These are phyloP conservation scores for Scaptomyza flava DNA, from an alignment of 2,888 invertebrate species.

Conservation along the genomic window DNA sequence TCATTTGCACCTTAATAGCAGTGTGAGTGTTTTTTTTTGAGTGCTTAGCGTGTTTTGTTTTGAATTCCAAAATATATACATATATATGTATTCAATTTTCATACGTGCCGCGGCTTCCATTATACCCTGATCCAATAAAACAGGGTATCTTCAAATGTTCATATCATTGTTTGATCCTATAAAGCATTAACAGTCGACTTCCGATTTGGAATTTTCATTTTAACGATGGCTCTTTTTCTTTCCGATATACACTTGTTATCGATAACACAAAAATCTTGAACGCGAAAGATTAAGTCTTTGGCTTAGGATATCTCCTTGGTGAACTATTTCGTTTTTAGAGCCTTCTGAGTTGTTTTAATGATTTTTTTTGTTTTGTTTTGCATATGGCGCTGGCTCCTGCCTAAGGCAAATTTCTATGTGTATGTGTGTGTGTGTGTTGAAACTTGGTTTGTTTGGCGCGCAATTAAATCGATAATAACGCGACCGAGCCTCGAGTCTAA, in stretches of 20 bases:
- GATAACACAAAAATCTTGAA: neutral
- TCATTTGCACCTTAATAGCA: conserved; percentile 1
- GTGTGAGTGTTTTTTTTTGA: neutral
- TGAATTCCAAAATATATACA: neutral
- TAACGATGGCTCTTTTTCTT: neutral
- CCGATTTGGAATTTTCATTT: too few species aligned
- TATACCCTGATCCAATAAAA: neutral
- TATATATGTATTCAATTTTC: neutral
- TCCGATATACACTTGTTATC: neutral
- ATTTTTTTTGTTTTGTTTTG: conserved; percentile 9
- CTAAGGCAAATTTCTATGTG: conserved; percentile 9
- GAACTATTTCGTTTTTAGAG: neutral
- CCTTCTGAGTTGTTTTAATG: too few species aligned
- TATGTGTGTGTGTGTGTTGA: neutral
- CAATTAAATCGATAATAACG: conserved; percentile 64
- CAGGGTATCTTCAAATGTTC: neutral
- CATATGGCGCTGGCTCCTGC: conserved; percentile 17
- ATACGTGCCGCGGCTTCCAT: neutral
- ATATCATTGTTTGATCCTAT: too few species aligned
- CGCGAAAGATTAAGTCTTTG: neutral
- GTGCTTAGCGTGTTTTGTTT: conserved; percentile 2
- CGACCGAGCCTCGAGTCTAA: conserved; percentile 31
- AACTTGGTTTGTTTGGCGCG: conserved; percentile 19
- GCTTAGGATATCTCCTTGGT: neutral
- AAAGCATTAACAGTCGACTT: too few species aligned